A percentile compares a stretch with the other conserved stretches of the same genome.
Evolutionary conservation across 2,888 invertebrate species (phyloP).

Genomic region (Caenorhabditis doughertyi): DNA sequence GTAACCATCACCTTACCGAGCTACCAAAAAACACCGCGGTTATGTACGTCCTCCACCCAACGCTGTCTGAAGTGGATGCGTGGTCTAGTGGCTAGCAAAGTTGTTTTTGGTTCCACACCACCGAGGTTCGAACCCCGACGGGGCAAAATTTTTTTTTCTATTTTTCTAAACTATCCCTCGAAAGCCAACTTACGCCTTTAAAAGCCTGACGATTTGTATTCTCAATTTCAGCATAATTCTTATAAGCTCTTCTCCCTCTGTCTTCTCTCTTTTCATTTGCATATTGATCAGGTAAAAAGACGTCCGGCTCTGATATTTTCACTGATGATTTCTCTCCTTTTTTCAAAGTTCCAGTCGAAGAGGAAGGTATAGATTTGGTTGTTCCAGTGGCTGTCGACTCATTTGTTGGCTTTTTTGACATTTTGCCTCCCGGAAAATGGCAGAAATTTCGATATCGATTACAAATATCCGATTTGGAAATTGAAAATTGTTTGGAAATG

Average conservation of each 20-base stretch:
- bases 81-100: too few species aligned
- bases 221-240: constrained; percentile 23
- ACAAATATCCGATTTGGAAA: too few species aligned
- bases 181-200: constrained; percentile 13
- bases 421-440: too few species aligned
- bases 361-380: neutral
- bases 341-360: neutral
- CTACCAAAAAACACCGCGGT: too few species aligned
- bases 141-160: neutral
- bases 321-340: neutral
- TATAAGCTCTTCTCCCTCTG: neutral
- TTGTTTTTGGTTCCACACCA: neutral
- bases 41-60: too few species aligned
- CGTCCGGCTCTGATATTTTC: neutral
- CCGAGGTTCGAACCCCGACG: neutral
- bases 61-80: too few species aligned
- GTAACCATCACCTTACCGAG: too few species aligned
- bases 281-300: constrained; percentile 5
- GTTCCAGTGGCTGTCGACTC: too few species aligned
- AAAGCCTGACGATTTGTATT: constrained; percentile 39
- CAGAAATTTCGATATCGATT: too few species aligned
- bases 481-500: too few species aligned
- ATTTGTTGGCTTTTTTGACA: too few species aligned
- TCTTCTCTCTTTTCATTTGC: neutral
- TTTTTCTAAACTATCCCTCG: neutral